phyloP scores from a whole-genome alignment of 2,797 vertebrate genomes.

The Esox masquinongy region DNA sequence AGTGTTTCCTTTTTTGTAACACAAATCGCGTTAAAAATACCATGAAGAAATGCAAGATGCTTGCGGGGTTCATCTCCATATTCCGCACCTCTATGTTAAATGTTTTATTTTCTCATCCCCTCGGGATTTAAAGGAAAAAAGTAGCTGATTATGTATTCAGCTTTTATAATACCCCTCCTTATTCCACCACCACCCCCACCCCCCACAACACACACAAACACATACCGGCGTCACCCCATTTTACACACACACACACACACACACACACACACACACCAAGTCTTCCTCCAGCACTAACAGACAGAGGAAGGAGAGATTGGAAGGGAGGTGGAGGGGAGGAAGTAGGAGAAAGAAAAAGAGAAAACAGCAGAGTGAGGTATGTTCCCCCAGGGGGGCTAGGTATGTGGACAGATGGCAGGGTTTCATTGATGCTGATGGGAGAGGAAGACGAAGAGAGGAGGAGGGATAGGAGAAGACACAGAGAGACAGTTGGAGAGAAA shows the following conservation, averaged over 20 bases:
- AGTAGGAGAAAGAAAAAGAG: constrained; percentile 17
- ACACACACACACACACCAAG: constrained; percentile 16
- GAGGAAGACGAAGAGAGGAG: constrained; percentile 2
- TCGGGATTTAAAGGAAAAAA: constrained; percentile 45
- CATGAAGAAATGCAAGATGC: constrained; percentile 37
- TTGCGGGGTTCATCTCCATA: constrained; percentile 53
- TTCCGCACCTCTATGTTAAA: constrained; percentile 42
- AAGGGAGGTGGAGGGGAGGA: constrained; percentile 36
- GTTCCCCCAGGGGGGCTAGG: neutral
- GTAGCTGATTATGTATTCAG: constrained; percentile 50
- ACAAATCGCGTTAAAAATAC: constrained; percentile 42
- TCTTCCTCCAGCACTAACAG: constrained; percentile 26
- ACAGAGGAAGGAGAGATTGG: constrained; percentile 28
- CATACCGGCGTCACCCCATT: constrained; percentile 4
- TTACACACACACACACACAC: constrained; percentile 23
- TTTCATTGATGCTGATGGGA: constrained; percentile 50
- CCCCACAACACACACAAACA: constrained; percentile 23
- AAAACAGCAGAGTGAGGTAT: neutral
- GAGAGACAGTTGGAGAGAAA: neutral
- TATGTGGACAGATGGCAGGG: constrained; percentile 50
- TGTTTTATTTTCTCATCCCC: constrained; percentile 59
- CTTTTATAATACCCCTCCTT: constrained; percentile 64
- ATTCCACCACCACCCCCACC: constrained; percentile 16
- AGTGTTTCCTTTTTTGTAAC: constrained; percentile 4
- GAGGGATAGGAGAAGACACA: no score